Evolutionary conservation across 2,113 vertebrate species (phyloP), one percentile per base, ranked within the genome.

Genomic region (Callopanchax toddi): DNA sequence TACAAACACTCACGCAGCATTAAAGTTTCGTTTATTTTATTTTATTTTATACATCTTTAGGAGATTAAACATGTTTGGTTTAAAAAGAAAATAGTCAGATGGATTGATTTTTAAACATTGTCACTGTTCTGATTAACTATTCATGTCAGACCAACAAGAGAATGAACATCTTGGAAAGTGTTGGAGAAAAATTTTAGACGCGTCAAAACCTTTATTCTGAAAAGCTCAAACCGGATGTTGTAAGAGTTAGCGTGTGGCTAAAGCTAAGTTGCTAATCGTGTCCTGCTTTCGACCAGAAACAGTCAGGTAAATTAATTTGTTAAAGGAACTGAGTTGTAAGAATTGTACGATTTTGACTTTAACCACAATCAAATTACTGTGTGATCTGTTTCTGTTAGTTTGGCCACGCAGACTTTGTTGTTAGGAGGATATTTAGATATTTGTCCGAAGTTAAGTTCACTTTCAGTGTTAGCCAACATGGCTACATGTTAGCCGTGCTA

Each of bases 361-460:
- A 23, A 1, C 1, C 1, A 1, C 22, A 17, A 11, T 2, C 1
- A 20, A 11, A 0, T 5, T 10, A 16, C n/a, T 46, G 1, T 13
- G 17, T 32, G 4, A 23, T 4, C 15, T 15, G 2, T 0, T 8
- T 6, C 8, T 45, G 2, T 1, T 20, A 50, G 15, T 1, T 5
- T 2, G 29, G 1, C 11, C 1, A 3, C 23, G 22, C 49, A 4
- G 8, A 4, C 45, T 17, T 13, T 13, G 1, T 4, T 16, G 22
- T 17, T 23, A 18, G 1, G 1, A n/a, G 20, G n/a, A 23, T 25
- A 43, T 42, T n/a, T n/a, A n/a, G n/a, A 43, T 72, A 60, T 50
- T 25, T 10, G n/a, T n/a, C n/a, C 42, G 34, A 71, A 82, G 68
- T 75, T 62, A 83, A 84, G 71, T 86, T 80, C 66, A 74, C 61